A percentile compares a stretch with the other conserved stretches of the same genome.
phyloP scores from a whole-genome alignment of 2,888 invertebrate genomes.

The Eristalis arbustorum region DNA sequence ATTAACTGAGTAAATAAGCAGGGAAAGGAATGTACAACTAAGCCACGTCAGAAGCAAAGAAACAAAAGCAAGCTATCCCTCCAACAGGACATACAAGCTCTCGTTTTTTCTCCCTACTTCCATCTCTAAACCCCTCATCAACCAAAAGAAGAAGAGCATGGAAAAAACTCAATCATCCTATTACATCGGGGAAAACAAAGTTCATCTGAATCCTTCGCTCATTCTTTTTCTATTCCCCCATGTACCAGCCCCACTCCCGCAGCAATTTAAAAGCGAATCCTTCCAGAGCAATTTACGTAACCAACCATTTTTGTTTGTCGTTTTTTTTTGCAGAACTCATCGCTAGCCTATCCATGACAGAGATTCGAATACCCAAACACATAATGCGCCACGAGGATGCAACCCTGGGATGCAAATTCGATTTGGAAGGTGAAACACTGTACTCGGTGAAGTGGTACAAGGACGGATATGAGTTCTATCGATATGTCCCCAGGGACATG shows the following conservation, averaged over 20 bases:
- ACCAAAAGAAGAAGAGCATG: not conserved
- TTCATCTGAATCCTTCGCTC: not conserved
- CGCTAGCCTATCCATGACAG: slow-evolving; percentile 85
- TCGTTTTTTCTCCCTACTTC: no score
- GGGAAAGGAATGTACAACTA: no score
- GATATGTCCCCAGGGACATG: slow-evolving; percentile 90
- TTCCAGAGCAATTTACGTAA: not conserved
- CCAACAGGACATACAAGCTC: no score
- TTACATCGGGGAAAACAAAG: slow-evolving; percentile 17
- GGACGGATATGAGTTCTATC: slow-evolving; percentile 93
- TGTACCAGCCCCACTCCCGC: no score
- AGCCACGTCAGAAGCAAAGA: no score
- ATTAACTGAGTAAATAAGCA: no score
- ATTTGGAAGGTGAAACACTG: slow-evolving; percentile 89
- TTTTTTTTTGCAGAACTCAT: slow-evolving; percentile 79
- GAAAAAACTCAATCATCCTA: slow-evolving; percentile 56
- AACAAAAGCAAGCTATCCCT: no score
- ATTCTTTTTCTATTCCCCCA: slow-evolving; percentile 16
- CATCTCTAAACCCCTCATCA: no score
- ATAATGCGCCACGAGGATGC: slow-evolving; percentile 89
- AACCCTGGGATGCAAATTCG: slow-evolving; percentile 89
- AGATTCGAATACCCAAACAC: slow-evolving; percentile 90
- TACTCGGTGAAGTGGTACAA: slow-evolving; percentile 97
- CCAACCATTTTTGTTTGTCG: slow-evolving; percentile 12
- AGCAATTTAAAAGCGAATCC: not conserved